Base-by-base conservation (phyloP, 1,140 invertebrate species). In the Zaprionus africanus region DNA sequence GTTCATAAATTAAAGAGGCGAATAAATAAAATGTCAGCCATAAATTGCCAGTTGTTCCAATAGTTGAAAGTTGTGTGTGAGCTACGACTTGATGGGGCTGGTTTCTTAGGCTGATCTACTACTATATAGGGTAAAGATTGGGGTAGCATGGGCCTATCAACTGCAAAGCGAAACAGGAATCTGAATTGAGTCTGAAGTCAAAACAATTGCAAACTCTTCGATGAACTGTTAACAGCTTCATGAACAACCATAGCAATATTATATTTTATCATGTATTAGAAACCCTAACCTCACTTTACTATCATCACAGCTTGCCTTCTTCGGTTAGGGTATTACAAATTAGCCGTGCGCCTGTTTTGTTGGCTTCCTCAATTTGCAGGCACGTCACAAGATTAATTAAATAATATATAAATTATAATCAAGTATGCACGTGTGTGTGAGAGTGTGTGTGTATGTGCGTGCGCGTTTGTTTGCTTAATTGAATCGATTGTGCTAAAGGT, bases 1-100 rank as follows among this genome's bases (percentile, higher is more conserved):
- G 85, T 87, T 88, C 84, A 87, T 87, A 87, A 87, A 87, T 87
- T 79, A 88, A 81, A 82, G 54, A 63, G 34, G 34, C 15, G 41
- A 67, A 67, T 73, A 67, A 73, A 38, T 31, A 38, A 72, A 77
- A 77, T 66, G 69, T 73, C 70, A 77, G 70, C 38, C 41, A 80
- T 78, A 80, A 78, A 78, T 77, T 80, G 41, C 22, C 38, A 26
- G 31, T 17, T 61, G 65, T 72, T 56, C 76, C 43, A 56, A 76
- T 74, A 83, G 62, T 78, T 62, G 68, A 72, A 72, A 71, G 64
- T 82, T 56, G 60, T 46, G 51, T 38, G 56, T 72, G 70, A 51
- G 46, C 46, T 46, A 46, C n/a, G 41, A 46, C 7, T 9, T 46
- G 41, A 46, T 46, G 41, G n/a, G 38, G 15, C 38, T n/a, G 38